These are phyloP conservation scores for Achroia grisella DNA, from an alignment of 1,140 invertebrate species.

Conservation along the genomic window DNA sequence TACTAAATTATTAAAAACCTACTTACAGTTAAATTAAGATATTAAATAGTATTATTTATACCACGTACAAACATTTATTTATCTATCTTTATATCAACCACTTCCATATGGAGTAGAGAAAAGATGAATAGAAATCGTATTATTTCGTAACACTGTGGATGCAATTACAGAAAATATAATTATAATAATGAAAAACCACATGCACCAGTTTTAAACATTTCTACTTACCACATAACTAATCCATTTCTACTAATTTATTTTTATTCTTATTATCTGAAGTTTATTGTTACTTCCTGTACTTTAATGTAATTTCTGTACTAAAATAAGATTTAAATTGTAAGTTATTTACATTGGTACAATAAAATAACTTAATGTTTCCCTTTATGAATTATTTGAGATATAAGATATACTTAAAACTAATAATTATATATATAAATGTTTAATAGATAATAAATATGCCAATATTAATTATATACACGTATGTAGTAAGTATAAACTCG, in stretches of 20 bases:
- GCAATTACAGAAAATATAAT: neutral
- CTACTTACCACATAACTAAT: no score
- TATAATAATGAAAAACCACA: no score
- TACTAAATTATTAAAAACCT: no score
- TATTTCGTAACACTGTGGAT: no score
- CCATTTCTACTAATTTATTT: no score
- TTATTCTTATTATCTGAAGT: neutral
- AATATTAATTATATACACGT: conserved; percentile 23
- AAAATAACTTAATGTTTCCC: neutral
- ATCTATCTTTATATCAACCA: no score
- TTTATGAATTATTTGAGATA: conserved; percentile 1
- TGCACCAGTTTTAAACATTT: no score
- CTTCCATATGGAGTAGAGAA: no score
- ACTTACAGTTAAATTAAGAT: no score
- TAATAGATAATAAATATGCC: conserved; percentile 21
- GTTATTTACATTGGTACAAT: neutral
- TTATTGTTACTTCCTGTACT: neutral
- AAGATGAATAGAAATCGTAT: no score
- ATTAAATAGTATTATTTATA: no score
- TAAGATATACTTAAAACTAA: neutral
- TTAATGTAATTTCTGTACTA: neutral
- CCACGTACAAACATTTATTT: no score
- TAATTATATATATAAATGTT: conserved; percentile 21
- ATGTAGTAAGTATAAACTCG: conserved; percentile 38
- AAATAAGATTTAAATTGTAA: neutral